A percentile compares a stretch with the other conserved stretches of the same genome.
Evolutionary conservation across 2,888 invertebrate genomes (phyloP).

Genomic region (Caenorhabditis doughertyi): DNA sequence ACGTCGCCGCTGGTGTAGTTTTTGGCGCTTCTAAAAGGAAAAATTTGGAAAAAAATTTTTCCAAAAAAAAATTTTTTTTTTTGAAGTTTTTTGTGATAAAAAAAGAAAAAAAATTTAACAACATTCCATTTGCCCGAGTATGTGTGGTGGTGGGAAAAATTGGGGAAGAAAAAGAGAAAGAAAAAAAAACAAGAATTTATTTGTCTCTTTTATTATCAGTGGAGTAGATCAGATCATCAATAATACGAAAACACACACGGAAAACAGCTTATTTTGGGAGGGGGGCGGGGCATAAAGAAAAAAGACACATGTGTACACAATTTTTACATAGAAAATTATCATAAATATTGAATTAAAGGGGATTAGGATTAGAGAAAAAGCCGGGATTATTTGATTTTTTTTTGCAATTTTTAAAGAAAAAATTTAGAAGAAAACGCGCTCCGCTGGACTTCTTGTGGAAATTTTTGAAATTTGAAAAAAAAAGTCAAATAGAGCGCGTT

Average conservation of each 20-base stretch:
- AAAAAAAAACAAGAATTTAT: background rate
- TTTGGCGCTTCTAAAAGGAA: slow-evolving; percentile 23
- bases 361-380: background rate
- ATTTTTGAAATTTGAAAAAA: too few species aligned
- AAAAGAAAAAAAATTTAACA: too few species aligned
- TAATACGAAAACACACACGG: background rate
- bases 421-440: too few species aligned
- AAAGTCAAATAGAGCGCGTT: too few species aligned
- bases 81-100: background rate
- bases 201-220: background rate
- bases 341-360: too few species aligned
- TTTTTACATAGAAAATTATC: slow-evolving; percentile 14
- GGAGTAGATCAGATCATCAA: background rate
- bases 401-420: too few species aligned
- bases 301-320: slow-evolving; percentile 4
- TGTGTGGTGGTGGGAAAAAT: background rate
- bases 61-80: background rate
- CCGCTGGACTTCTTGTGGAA: too few species aligned
- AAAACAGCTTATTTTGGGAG: too few species aligned
- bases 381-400: too few species aligned
- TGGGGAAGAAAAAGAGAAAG: background rate
- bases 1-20: background rate
- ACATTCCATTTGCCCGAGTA: slow-evolving; percentile 31
- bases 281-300: background rate
- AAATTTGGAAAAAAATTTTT: background rate